phyloP scores from a whole-genome alignment of 2,888 invertebrate genomes.

The Chloromyia formosa region DNA sequence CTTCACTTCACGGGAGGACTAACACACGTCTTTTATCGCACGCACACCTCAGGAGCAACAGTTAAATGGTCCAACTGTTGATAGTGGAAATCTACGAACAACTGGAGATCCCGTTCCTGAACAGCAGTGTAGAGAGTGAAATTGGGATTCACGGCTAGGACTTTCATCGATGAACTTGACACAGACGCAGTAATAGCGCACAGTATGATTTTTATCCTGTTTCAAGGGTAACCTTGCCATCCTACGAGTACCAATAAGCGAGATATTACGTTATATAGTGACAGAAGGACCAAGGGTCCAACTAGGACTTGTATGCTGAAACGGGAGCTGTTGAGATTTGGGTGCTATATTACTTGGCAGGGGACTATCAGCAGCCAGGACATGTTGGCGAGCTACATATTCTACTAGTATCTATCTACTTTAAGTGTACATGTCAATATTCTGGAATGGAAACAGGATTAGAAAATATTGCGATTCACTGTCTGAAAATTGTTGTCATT shows the following conservation, averaged over 20 bases:
- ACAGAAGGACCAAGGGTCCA: slow-evolving; percentile 3
- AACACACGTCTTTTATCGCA: neutral
- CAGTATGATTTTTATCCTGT: slow-evolving; percentile 33
- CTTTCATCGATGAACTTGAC: slow-evolving; percentile 35
- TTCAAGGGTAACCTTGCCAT: slow-evolving; percentile 42
- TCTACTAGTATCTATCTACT: no score
- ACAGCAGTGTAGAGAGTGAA: slow-evolving; percentile 31
- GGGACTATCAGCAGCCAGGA: no score
- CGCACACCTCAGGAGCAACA: slow-evolving; percentile 10
- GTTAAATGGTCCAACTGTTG: slow-evolving; percentile 28
- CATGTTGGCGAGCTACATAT: no score
- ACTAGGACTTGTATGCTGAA: slow-evolving; percentile 3
- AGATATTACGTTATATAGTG: slow-evolving; percentile 26
- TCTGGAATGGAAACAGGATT: no score
- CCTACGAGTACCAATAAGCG: slow-evolving; percentile 40
- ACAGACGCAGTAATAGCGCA: slow-evolving; percentile 40
- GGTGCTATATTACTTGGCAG: neutral
- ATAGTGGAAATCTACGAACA: slow-evolving; percentile 31
- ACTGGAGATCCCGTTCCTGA: slow-evolving; percentile 31
- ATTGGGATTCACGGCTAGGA: slow-evolving; percentile 27
- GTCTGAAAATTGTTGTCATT: no score
- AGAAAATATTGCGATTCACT: no score
- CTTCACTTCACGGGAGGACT: neutral
- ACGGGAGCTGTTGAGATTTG: neutral
- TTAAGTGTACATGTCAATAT: no score